Percentiles rank a stretch among this genome's conserved stretches.
Conservation (phyloP, 2,797 vertebrate species). For the Brachyrhaphis roseni region DNA sequence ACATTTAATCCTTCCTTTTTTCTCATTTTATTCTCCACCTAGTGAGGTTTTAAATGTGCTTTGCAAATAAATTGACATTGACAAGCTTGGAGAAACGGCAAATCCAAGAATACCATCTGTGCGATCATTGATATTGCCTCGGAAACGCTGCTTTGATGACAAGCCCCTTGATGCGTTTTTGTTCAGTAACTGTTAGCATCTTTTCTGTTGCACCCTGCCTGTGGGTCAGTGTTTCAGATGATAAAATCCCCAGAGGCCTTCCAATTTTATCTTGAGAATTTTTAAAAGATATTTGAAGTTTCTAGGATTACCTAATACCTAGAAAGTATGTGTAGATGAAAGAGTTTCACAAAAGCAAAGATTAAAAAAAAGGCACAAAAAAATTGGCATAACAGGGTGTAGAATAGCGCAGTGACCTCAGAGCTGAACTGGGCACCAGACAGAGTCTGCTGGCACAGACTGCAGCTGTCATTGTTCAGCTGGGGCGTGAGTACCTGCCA, state of each 20-base stretch:
- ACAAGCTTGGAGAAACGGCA: background rate
- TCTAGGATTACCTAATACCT: background rate
- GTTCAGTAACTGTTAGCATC: background rate
- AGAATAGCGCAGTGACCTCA: slow-evolving; percentile 51
- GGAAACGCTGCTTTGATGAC: background rate
- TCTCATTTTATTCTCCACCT: background rate
- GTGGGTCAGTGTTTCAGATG: background rate
- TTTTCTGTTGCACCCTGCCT: background rate
- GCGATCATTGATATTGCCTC: background rate
- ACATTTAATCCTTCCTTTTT: background rate
- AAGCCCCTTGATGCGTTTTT: background rate
- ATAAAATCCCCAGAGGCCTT: background rate
- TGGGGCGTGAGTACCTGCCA: slow-evolving; percentile 71
- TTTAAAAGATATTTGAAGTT: background rate
- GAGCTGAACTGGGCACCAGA: slow-evolving; percentile 50
- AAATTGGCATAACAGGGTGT: slow-evolving; percentile 19
- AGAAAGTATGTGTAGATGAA: background rate
- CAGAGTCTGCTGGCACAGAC: slow-evolving; percentile 68
- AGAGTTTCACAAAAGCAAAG: slow-evolving; percentile 15
- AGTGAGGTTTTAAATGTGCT: background rate
- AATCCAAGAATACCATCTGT: background rate
- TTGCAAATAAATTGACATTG: background rate
- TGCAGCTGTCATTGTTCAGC: slow-evolving; percentile 61
- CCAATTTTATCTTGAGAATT: background rate
- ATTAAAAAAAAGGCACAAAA: slow-evolving; percentile 22